phyloP scores from a whole-genome alignment of 2,797 vertebrate species.

The Natrix natrix region DNA sequence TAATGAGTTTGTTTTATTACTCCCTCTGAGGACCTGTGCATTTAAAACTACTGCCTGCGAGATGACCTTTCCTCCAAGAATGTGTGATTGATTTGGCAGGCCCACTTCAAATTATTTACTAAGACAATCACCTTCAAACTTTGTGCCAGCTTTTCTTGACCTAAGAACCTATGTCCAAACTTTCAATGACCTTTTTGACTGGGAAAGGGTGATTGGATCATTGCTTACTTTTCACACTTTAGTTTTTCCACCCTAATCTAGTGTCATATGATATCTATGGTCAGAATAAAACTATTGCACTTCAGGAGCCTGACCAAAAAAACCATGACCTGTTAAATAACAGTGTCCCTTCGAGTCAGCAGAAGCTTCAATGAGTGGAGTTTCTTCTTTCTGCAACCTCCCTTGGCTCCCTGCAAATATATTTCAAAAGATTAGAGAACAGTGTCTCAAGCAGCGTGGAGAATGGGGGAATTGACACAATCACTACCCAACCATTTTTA shows the following conservation, averaged over 20 bases:
- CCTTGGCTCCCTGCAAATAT: neutral
- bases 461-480: neutral
- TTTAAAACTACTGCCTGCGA: neutral
- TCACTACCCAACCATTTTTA: neutral
- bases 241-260: neutral
- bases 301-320: neutral
- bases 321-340: neutral
- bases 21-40: neutral
- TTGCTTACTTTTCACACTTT: neutral
- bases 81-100: neutral
- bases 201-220: neutral
- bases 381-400: neutral
- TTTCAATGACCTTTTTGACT: neutral
- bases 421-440: neutral
- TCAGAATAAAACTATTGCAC: neutral
- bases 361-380: neutral
- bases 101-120: neutral
- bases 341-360: neutral
- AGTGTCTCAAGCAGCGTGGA: neutral
- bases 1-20: constrained; percentile 37
- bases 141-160: neutral
- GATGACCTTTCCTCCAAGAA: neutral
- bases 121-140: neutral
- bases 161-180: neutral
- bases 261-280: neutral